These are phyloP conservation scores for Scaeva pyrastri DNA, from an alignment of 2,888 invertebrate genomes.

Conservation along the genomic window DNA sequence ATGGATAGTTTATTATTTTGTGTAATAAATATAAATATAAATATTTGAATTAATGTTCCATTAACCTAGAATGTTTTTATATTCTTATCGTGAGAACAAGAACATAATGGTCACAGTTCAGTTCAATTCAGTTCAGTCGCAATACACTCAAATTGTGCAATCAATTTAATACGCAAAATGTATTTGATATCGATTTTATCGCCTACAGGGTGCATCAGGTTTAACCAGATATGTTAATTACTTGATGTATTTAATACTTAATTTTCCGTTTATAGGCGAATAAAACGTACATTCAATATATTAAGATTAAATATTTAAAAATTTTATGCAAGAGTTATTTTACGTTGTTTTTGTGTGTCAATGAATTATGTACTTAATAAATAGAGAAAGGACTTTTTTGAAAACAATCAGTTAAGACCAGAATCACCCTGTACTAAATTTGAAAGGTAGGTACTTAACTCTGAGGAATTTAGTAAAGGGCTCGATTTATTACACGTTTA, in stretches of 20 bases:
- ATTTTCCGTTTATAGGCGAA: too few species aligned
- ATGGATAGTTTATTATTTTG: neutral
- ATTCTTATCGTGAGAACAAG: slow-evolving; percentile 57
- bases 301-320: too few species aligned
- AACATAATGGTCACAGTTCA: slow-evolving; percentile 60
- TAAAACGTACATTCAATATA: too few species aligned
- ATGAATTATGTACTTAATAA: too few species aligned
- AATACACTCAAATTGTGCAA: slow-evolving; percentile 24
- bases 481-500: slow-evolving; percentile 31
- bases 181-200: slow-evolving; percentile 19
- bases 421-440: slow-evolving; percentile 4
- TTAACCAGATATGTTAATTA: neutral
- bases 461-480: neutral
- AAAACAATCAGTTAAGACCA: neutral
- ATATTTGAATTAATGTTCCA: neutral
- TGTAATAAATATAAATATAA: neutral
- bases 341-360: too few species aligned
- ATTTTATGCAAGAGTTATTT: too few species aligned
- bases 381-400: neutral
- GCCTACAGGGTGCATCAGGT: slow-evolving; percentile 6
- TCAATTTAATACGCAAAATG: slow-evolving; percentile 38
- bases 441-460: slow-evolving; percentile 1
- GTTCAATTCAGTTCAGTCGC: slow-evolving; percentile 57
- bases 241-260: neutral
- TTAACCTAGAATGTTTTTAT: neutral